Base-by-base conservation (phyloP, 2,888 invertebrate genomes). In the Apamea monoglypha region DNA sequence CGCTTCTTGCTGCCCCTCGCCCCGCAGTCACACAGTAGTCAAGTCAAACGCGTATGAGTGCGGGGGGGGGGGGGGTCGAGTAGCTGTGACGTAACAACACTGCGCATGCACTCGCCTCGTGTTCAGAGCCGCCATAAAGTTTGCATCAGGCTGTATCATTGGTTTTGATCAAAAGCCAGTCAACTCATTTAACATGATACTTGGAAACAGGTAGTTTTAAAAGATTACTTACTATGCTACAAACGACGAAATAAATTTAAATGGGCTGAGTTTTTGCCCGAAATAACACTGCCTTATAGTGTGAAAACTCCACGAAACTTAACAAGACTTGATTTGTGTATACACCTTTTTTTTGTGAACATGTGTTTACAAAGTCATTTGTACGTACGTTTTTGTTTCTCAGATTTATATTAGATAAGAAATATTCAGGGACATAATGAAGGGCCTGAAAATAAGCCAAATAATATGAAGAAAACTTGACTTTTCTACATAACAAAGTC, bases 371-470 rank as follows among this genome's bases (percentile, higher is more conserved):
- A 36, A 36, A 63, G 3, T 32, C 18, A 21, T 10, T 21, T 64
- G 61, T 59, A 61, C 29, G 29, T 74, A 47, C 16, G 56, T 80
- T 53, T 73, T 64, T 63, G 1, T 3, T 68, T 44, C 4, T n/a
- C 18, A 44, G 21, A 25, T 67, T 53, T 77, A 40, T 68, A n/a
- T 7, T 64, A 32, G 18, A 53, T 66, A 25, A 67, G 8, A 32
- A 59, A 79, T 56, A 25, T 40, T 25, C 18, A 36, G 2, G n/a
- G 25, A 44, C 36, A 29, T 64, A 25, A 32, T 50, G 7, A 29
- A 21, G 21, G 2, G 10, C 68, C 80, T 80, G 25, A 59, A 67
- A 40, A 56, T 29, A 77, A 69, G 63, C 70, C 70, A 74, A 82
- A 74, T 44, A 74, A 14, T 44, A 7, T 21, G 16, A 29, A 56